phyloP scores from a whole-genome alignment of 2,113 vertebrate genomes.

The Urocitellus parryii region DNA sequence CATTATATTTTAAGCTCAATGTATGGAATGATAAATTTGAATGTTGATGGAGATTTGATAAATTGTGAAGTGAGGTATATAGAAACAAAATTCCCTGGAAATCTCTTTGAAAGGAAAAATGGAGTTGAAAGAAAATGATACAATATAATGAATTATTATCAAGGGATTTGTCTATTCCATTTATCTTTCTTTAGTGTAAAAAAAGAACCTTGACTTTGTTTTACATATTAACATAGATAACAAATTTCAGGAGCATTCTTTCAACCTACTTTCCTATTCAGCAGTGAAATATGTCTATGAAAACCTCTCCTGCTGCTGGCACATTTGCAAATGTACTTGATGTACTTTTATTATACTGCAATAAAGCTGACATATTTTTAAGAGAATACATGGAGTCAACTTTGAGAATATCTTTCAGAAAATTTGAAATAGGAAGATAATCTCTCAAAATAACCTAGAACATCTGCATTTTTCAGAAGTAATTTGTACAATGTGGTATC shows the following conservation, averaged over 20 bases:
- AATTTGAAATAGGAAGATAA: not conserved
- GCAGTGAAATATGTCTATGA: not conserved
- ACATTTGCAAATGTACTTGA: not conserved
- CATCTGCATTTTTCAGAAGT: not conserved
- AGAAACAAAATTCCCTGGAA: not conserved
- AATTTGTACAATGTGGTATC: not conserved
- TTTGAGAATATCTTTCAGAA: slow-evolving; percentile 3
- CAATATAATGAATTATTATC: not conserved
- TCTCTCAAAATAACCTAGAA: not conserved
- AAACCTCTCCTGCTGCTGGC: not conserved
- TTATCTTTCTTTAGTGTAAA: slow-evolving; percentile 12
- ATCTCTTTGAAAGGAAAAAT: not conserved
- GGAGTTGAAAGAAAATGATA: not conserved
- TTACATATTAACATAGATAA: slow-evolving; percentile 5
- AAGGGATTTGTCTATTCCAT: not conserved
- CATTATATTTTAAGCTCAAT: not conserved
- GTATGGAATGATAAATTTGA: not conserved
- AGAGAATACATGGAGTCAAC: not conserved
- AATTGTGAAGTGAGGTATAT: not conserved
- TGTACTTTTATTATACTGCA: not conserved
- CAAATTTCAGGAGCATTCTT: not conserved
- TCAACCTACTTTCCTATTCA: not conserved
- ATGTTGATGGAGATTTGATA: not conserved
- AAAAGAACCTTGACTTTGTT: not conserved
- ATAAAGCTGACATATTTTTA: not conserved